Base-by-base conservation (phyloP, 2,888 invertebrate genomes). In the Patella pellucida region DNA sequence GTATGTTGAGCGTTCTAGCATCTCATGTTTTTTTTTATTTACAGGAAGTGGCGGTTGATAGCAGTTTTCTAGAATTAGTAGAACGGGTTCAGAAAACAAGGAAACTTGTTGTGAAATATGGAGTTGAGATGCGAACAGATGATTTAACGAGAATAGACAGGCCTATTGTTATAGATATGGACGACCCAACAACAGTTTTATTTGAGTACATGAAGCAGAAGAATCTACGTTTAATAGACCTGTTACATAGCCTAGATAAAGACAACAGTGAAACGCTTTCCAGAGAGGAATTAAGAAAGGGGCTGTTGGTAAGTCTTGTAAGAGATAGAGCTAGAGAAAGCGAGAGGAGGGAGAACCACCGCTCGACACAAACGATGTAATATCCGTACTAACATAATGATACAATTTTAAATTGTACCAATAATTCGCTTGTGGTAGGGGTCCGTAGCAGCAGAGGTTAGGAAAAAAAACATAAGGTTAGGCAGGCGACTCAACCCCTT, bases 181-280 rank as follows among this genome's bases (percentile, higher is more conserved):
- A 86, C 68, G 85, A 86, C 67, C 86, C 86, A 1, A 78, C 84
- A 16, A 80, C 83, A 0, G 80, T 86, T 14, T 67, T 86, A 73
- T 85, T 86, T 74, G 86, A 86, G 71, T 85, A 83, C 73, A 84
- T 84, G 78, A 84, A 83, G 67, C 80, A 81, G 51, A 82, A 81
- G 72, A 85, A 85, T 67, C 73, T 87, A 0, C 77, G 87, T 41
- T 74, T 87, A 62, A 84, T 87, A 56, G 87, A 87, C 72, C 73
- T 87, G 27, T 79, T 87, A 62, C 83, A 84, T 62, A 83, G 80
- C 27, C 78, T 87, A 11, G 87, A 87, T 76, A 85, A 82, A 76
- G 87, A 87, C 74, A 81, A 84, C 56, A 87, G 85, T 73, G 84
- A 85, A 14, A 84, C 85, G 1, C 68, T 87, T n/a, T 81, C 85